Base-by-base conservation (phyloP, 2,888 invertebrate species). In the Dorcus hopei region DNA sequence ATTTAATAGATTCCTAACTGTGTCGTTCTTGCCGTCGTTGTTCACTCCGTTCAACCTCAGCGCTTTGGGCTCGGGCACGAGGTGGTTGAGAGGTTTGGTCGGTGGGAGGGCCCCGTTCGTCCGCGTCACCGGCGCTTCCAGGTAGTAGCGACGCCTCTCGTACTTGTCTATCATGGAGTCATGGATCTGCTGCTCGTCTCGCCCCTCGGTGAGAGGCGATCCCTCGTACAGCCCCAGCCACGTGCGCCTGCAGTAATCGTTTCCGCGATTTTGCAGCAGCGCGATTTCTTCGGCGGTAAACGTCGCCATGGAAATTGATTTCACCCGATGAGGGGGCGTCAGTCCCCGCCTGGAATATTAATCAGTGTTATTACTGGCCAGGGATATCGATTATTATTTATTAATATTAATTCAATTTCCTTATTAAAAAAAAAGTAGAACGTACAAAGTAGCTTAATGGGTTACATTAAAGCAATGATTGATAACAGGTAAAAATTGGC, bases 301-400 rank as follows among this genome's bases (percentile, higher is more conserved):
- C 70, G 94, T 95, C 62, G 97, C 95, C 97, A 98, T 97, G 40
- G 97, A 97, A 73, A 98, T 97, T 53, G 97, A 97, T 81, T 98
- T 98, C 63, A 98, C 96, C 65, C 98, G 87, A 80, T 98, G 97
- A 67, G 98, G 98, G 62, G 98, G 97, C 73, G 97, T 97, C 65
- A 98, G 82, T 54, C 98, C 98, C 74, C 97, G 90, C 78, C 97
- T 98, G 83, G 52, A 88, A 87, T 51, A 67, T 11, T 40, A 53
- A 49, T 49, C n/a, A 11, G 41, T 51, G 8, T 47, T 47, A 26
- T 26, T 33, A 19, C n/a, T 23, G 14, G n/a, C 19, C 23, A 26
- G n/a, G 33, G 33, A 47, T 19, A 23, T 47, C n/a, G 23, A 47
- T 26, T 47, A 47, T 16, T 47, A n/a, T n/a, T n/a, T n/a, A n/a